Base-by-base conservation (phyloP, 2,797 vertebrate genomes). In the Euthynnus affinis region DNA sequence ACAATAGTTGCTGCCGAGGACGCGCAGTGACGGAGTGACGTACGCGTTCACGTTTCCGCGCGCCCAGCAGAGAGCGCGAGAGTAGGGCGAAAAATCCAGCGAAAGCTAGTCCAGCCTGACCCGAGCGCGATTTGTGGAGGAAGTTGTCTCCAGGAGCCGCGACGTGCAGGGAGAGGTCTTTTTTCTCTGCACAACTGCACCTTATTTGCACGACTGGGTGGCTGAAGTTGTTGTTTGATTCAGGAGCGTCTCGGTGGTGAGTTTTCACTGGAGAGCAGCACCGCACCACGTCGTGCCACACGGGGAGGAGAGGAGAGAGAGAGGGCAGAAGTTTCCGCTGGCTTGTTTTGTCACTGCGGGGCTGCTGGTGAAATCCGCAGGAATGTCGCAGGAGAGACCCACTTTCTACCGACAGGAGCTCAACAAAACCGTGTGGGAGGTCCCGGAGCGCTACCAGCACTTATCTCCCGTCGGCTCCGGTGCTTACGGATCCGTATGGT, bases 401-500 rank as follows among this genome's bases (percentile, higher is more conserved):
- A 93, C 93, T 90, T 99, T 99, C 90, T 98, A 98, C 86, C 94
- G 96, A 87, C 97, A 98, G 92, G 98, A 99, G 91, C 96, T 98
- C 76, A 98, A 98, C 92, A 98, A 98, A 89, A 99, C 98, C 34
- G 93, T 97, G 87, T 99, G 98, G 98, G 98, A 99, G 92, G 97
- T 99, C 59, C 98, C 98, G 71, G 95, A 96, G 93, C 93, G 97
- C 51, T 98, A 98, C 91, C 95, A 97, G 95, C 93, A 91, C 82
- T 94, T 99, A 20, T 96, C 96, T 23, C 98, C 98, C 0, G 97
- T 99, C 59, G 98, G 98, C 88, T 98, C 98, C 52, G 98, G 98
- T 10, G 98, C 98, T 29, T 98, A 98, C 85, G 98, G 98, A 90
- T 97, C 98, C 1, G 98, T 99, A 14, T 99, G 98, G 98, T 99